Conservation (phyloP, 2,797 vertebrate species). For the Arnoldichthys spilopterus region DNA sequence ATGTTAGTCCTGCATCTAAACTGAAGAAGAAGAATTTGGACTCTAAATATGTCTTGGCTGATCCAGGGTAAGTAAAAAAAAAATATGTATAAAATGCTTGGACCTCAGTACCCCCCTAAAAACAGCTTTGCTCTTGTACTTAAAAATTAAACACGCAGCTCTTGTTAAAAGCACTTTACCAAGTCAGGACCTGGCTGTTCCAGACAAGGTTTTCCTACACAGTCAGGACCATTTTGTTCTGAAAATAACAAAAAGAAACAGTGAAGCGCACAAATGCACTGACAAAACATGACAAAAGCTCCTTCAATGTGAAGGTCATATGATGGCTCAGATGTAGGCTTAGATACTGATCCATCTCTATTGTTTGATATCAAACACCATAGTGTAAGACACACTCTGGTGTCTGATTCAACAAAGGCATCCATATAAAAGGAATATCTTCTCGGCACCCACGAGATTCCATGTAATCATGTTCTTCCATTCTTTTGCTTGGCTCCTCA, state of each 20-base stretch:
- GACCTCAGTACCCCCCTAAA: too few species aligned
- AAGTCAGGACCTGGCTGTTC: too few species aligned
- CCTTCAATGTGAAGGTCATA: conserved; percentile 16
- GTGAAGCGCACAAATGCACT: background rate
- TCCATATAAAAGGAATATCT: background rate
- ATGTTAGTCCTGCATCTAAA: too few species aligned
- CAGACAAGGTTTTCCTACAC: too few species aligned
- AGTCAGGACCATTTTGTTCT: background rate
- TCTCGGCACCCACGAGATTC: conserved; percentile 30
- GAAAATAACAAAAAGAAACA: background rate
- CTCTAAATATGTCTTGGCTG: too few species aligned
- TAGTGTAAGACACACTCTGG: conserved; percentile 4
- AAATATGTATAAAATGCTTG: too few species aligned
- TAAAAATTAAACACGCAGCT: too few species aligned
- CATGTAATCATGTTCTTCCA: conserved; percentile 41
- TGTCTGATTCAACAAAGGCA: conserved; percentile 30
- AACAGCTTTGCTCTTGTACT: too few species aligned
- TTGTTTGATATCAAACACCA: conserved; percentile 38
- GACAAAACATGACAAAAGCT: conserved; percentile 12
- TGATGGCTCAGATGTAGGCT: conserved; percentile 3
- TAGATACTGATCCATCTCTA: background rate
- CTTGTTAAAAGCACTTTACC: too few species aligned
- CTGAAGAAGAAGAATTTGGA: background rate
- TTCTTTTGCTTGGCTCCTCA: conserved; percentile 32
- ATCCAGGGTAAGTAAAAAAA: too few species aligned